These are phyloP conservation scores for Eumacrocentrus americanus DNA, from an alignment of 2,888 invertebrate species.

Conservation along the genomic window DNA sequence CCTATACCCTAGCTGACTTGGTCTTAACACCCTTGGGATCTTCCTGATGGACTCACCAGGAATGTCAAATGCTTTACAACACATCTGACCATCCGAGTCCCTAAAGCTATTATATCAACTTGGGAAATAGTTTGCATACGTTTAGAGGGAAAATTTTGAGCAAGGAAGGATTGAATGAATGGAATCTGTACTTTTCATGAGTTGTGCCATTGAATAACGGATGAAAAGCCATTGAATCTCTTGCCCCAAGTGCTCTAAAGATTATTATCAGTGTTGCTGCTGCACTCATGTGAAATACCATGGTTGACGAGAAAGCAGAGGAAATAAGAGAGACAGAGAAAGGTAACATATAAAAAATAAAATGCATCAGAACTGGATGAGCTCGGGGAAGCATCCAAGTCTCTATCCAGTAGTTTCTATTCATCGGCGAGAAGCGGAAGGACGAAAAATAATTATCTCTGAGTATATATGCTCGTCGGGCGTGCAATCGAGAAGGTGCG, in stretches of 20 bases:
- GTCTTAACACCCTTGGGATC: neutral
- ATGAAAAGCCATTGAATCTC: neutral
- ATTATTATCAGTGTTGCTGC: conserved; percentile 1
- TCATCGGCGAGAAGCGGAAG: conserved; percentile 7
- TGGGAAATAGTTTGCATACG: neutral
- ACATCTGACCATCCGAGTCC: neutral
- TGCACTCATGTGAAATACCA: neutral
- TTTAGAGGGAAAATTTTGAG: too few species aligned
- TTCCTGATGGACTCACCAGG: neutral
- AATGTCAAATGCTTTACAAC: neutral
- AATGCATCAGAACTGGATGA: conserved; percentile 4
- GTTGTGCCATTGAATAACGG: neutral
- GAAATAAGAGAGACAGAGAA: neutral
- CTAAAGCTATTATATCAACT: neutral
- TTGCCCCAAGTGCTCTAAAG: conserved; percentile 1
- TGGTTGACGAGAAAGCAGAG: neutral
- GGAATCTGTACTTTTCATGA: neutral
- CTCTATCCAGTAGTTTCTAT: conserved; percentile 11
- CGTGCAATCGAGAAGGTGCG: conserved; percentile 16
- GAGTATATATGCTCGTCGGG: conserved; percentile 4
- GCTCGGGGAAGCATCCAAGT: conserved; percentile 9
- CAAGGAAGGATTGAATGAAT: too few species aligned
- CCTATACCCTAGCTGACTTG: neutral
- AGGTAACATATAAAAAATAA: neutral
- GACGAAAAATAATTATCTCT: conserved; percentile 18